phyloP scores from a whole-genome alignment of 2,113 vertebrate genomes.

The Seriola quinqueradiata region DNA sequence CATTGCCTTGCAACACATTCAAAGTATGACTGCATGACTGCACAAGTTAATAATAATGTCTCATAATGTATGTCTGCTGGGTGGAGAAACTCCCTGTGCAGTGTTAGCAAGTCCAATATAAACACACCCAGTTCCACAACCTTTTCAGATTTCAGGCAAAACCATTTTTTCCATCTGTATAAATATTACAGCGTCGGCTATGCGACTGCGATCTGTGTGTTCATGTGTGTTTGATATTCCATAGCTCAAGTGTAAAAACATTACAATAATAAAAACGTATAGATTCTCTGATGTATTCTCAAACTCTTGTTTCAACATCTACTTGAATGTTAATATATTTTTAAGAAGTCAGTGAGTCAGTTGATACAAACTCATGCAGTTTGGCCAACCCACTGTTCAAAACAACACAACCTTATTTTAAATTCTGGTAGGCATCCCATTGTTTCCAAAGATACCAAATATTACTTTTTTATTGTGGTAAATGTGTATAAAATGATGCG shows the following conservation, averaged over 20 bases:
- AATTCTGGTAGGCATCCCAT: background rate
- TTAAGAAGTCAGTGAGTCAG: too few species aligned
- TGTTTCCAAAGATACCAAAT: background rate
- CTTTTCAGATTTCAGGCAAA: too few species aligned
- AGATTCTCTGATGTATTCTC: too few species aligned
- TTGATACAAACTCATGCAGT: too few species aligned
- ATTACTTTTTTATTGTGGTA: background rate
- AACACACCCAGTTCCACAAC: background rate
- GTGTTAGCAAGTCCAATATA: background rate
- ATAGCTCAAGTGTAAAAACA: too few species aligned
- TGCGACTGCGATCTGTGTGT: too few species aligned
- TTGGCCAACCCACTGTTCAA: too few species aligned
- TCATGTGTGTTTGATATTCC: too few species aligned
- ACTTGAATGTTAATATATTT: too few species aligned
- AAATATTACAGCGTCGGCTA: background rate
- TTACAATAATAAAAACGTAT: too few species aligned
- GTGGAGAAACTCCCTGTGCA: background rate
- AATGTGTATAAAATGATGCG: background rate
- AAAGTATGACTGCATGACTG: background rate
- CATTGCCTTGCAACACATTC: background rate
- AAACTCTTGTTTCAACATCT: too few species aligned
- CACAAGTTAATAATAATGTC: background rate
- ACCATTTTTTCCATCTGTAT: background rate
- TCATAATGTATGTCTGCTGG: background rate
- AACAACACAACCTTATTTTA: too few species aligned